A percentile compares a stretch with the other conserved stretches of the same genome.
Evolutionary conservation across 2,888 invertebrate genomes (phyloP).

Genomic region (Eledone cirrhosa): DNA sequence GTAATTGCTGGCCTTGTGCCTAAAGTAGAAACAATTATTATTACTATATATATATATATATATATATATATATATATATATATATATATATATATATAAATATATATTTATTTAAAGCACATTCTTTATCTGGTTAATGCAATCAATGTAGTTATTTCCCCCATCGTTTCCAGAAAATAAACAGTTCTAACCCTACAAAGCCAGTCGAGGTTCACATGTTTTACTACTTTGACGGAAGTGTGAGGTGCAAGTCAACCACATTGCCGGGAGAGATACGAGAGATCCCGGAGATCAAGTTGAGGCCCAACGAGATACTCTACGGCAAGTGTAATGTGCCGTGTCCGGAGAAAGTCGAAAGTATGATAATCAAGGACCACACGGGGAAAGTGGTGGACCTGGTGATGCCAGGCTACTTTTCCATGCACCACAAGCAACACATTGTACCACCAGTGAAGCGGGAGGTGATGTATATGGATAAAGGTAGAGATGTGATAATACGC

Average conservation of each 20-base stretch:
- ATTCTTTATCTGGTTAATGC: too few species aligned
- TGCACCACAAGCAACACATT: constrained; percentile 43
- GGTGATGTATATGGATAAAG: constrained; percentile 49
- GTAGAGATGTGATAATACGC: constrained; percentile 47
- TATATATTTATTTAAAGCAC: too few species aligned
- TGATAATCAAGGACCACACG: constrained; percentile 68
- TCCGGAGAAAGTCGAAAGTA: constrained; percentile 44
- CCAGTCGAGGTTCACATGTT: constrained; percentile 51
- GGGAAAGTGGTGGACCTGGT: constrained; percentile 73
- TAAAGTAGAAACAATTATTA: too few species aligned
- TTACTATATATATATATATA: too few species aligned
- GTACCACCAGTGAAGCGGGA: constrained; percentile 51
- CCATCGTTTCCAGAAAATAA: constrained; percentile 42
- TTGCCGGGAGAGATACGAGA: constrained; percentile 65
- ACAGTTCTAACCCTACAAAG: constrained; percentile 39
- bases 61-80: too few species aligned
- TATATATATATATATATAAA: too few species aligned
- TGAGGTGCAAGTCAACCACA: constrained; percentile 73
- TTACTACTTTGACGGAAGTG: constrained; percentile 66
- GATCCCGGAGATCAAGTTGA: constrained; percentile 65
- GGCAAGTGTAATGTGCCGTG: constrained; percentile 68
- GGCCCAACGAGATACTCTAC: constrained; percentile 71
- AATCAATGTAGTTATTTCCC: too few species aligned
- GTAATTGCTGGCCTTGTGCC: too few species aligned
- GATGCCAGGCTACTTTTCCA: constrained; percentile 62